Evolutionary conservation across 2,113 vertebrate genomes (phyloP), one percentile per base, ranked within the genome.

Genomic region (Tapirus terrestris): DNA sequence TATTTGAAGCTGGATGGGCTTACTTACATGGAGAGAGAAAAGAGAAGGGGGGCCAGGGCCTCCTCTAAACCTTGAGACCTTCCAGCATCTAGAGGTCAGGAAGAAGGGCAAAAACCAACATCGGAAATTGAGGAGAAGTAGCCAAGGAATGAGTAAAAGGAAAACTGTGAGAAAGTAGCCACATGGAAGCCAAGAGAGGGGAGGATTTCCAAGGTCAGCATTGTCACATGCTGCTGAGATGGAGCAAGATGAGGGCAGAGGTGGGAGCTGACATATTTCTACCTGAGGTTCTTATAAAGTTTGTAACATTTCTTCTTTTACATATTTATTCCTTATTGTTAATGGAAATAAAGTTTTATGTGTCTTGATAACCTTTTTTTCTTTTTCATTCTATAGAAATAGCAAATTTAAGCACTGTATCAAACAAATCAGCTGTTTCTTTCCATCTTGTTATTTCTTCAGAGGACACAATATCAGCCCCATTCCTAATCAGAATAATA

Each of bases 81-180:
- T 86, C 83, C 79, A 86, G 33, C 48, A 48, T 89, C 90, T n/a
- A 27, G 77, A 95, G 87, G 67, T 89, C 87, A 95, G n/a, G 67
- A 85, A 89, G 67, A 63, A 83, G 94, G 72, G 48, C 53, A 94
- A 79, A 90, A 92, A 90, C 73, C 87, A 73, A 43, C 68, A 6
- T 36, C 0, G 27, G 89, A 94, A 97, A 94, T 23, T 73, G 93
- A 79, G 68, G 53, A 94, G 87, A 93, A 61, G 73, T 43, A 94
- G 96, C 97, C 96, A 94, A 89, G 73, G 18, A 95, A 23, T 95
- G 94, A 95, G 92, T 56, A 73, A 96, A 63, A 96, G 93, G 94
- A 94, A 95, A 97, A 68, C 76, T 89, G 81, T 70, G 92, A 72
- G 81, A 91, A 80, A 85, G 60, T 31, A 65, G 60, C 12, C 70